Conservation (phyloP, 1,140 invertebrate genomes). For the Drosophila carrolli region DNA sequence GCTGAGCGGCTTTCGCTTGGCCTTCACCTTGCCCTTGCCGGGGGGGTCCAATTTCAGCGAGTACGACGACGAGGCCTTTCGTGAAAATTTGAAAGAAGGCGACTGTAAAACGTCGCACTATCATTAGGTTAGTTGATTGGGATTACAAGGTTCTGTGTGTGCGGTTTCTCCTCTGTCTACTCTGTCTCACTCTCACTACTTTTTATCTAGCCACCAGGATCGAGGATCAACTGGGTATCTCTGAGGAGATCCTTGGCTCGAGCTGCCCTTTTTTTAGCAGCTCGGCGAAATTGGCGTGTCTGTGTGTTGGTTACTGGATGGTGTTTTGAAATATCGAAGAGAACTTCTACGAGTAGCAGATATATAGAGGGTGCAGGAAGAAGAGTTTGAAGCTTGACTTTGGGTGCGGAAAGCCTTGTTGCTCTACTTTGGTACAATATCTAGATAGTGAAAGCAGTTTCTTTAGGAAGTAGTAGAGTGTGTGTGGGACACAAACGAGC, state of each 20-base stretch:
- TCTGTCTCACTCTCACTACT: conserved; percentile 14
- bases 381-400: conserved; percentile 47
- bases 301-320: conserved; percentile 18
- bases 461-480: conserved; percentile 8
- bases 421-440: conserved; percentile 23
- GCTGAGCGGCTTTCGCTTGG: conserved; percentile 94
- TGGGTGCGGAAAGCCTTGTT: conserved; percentile 42
- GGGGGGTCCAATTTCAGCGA: conserved; percentile 96
- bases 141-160: conserved; percentile 85
- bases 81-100: conserved; percentile 98
- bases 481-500: conserved; percentile 38
- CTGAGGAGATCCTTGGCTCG: conserved; percentile 23
- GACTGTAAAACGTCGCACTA: conserved; percentile 93
- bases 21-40: conserved; percentile 93
- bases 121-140: conserved; percentile 85
- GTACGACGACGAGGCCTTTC: conserved; percentile 98
- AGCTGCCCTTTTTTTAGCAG: background rate
- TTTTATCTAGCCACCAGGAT: background rate
- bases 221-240: background rate
- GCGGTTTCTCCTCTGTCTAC: conserved; percentile 70
- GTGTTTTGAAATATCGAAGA: conserved; percentile 35
- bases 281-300: conserved; percentile 28
- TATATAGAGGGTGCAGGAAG: conserved; percentile 33
- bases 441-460: conserved; percentile 45
- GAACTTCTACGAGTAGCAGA: conserved; percentile 27